Base-by-base conservation (phyloP, 2,797 vertebrate genomes). In the Halcyon smyrnensis region DNA sequence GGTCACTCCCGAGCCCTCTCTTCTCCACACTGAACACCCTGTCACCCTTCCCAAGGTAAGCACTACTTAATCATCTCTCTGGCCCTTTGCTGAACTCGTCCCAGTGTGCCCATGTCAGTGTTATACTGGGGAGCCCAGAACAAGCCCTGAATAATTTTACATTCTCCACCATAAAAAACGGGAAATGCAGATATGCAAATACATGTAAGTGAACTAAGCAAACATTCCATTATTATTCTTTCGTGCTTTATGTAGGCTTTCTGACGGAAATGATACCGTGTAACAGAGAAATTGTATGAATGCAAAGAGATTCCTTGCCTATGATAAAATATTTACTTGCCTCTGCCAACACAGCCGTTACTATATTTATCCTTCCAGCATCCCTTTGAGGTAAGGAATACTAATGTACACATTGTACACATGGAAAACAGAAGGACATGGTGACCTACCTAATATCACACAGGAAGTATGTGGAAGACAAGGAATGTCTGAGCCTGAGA, bases 321-420 rank as follows among this genome's bases (percentile, higher is more conserved):
- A 56, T 71, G n/a, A 89, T 85, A 93, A 95, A 97, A 89, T 78
- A 94, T 85, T 93, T 89, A 87, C 71, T 87, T 82, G 70, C 36
- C 30, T 92, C 68, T 95, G 68, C 81, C 89, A 90, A 87, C 63
- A 91, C 27, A 87, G 46, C 62, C 71, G 45, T 92, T 94, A 83
- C 86, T 94, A 34, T 83, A 94, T 95, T 94, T 96, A 95, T 89
- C 75, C 84, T 89, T 74, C 64, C 68, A 94, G 67, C 56, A 68
- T 28, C 77, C 56, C 71, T 97, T 53, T 92, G 77, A 93, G 93
- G 60, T 57, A 77, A 84, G 41, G 86, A 96, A 92, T 91, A 93
- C 74, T 50, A 91, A 90, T 77, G 68, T 8, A 43, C 24, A 54
- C 36, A 74, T 57, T 63, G n/a, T 90, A 88, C 85, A 95, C 70